Base-by-base conservation (phyloP, 2,888 invertebrate genomes). In the Amiota mariae region DNA sequence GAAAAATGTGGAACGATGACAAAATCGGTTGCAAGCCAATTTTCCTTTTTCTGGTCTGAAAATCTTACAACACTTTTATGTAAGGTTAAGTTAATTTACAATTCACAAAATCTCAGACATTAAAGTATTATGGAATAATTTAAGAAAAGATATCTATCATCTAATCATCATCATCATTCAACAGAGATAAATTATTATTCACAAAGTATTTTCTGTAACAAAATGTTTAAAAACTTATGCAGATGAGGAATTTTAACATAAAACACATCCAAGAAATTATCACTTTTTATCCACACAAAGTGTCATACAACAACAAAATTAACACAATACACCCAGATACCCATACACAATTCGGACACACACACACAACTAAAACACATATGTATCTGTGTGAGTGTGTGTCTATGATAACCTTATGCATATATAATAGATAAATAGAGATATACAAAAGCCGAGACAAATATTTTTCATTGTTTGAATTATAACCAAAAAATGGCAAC, bases 401-500 rank as follows among this genome's bases (percentile, higher is more conserved):
- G 36, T 36, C 0, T 36, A 36, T 48, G 36, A 12, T 8, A 54
- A n/a, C 54, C 54, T 54, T 54, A n/a, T 12, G 2, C n/a, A 54
- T 18, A 36, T 13, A 51, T 13, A 2, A 24, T 24, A 24, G 3
- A 54, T 24, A 51, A 8, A 68, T 24, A 51, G 67, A 68, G 67
- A 24, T 54, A 48, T 15, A 49, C 59, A 66, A 66, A 66, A 66
- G 59, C 24, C 51, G 67, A 68, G 80, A 81, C 85, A 82, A 81
- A 82, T 82, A 76, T 76, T 83, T 79, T 76, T 73, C 75, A 82
- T 81, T 81, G 80, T 84, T 80, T 82, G 79, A 81, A 79, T 81
- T 82, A 83, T 79, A 75, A 78, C 77, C 77, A 68, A 81, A 77
- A 80, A 82, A 80, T 81, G 78, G 79, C 77, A 77, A 79, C 82